phyloP scores from a whole-genome alignment of 2,888 invertebrate genomes.

The Spilarctia lutea region DNA sequence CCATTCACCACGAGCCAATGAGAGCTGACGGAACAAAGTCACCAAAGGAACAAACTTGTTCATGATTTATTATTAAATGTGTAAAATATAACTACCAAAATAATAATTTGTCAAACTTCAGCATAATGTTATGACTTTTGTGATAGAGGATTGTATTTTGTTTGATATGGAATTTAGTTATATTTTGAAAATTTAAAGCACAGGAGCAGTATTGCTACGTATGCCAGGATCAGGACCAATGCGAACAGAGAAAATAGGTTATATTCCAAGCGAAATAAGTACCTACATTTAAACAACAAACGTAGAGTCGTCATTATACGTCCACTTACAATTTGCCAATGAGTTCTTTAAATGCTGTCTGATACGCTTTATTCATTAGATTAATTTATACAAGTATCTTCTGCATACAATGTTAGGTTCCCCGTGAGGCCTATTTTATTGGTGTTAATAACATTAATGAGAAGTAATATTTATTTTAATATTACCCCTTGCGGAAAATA shows the following conservation, averaged over 20 bases:
- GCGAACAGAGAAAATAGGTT: not conserved
- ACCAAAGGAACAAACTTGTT: constrained; percentile 25
- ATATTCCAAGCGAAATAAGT: not conserved
- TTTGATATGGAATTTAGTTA: not conserved
- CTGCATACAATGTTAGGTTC: no score
- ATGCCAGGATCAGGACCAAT: constrained; percentile 5
- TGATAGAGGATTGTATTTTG: constrained; percentile 9
- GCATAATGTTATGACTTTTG: not conserved
- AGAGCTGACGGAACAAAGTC: constrained; percentile 44
- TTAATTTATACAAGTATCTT: no score
- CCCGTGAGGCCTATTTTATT: no score
- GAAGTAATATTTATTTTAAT: no score
- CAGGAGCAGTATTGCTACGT: not conserved
- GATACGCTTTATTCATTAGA: no score
- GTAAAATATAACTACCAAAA: not conserved
- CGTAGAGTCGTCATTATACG: no score
- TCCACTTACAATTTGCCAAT: no score
- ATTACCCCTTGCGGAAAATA: no score
- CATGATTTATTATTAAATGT: constrained; percentile 20
- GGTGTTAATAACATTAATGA: no score
- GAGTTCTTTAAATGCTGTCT: no score
- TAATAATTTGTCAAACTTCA: not conserved
- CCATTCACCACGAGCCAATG: constrained; percentile 26
- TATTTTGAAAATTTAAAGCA: constrained; percentile 2
- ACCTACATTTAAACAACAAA: no score